Conservation (phyloP, 2,888 invertebrate species). For the Heliconius hortense region DNA sequence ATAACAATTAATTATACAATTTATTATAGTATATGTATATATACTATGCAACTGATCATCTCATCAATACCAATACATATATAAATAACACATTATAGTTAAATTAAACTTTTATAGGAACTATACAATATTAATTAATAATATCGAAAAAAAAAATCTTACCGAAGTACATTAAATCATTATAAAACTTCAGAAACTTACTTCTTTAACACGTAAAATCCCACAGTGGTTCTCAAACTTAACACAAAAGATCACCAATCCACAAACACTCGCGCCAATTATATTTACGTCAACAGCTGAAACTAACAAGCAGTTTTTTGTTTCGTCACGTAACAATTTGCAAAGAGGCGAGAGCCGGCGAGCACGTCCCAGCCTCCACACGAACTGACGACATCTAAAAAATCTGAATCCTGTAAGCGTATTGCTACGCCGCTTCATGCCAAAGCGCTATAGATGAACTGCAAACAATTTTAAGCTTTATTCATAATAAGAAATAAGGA, state of each 20-base stretch:
- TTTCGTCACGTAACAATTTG: conserved; percentile 59
- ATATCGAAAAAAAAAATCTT: neutral
- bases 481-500: neutral
- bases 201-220: conserved; percentile 46
- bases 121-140: too few relatives aligned
- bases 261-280: conserved; percentile 52
- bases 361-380: conserved; percentile 67
- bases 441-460: conserved; percentile 50
- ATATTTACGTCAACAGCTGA: conserved; percentile 49
- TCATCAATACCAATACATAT: too few relatives aligned
- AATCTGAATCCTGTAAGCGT: conserved; percentile 76
- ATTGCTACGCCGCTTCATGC: conserved; percentile 68
- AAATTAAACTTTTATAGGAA: too few relatives aligned
- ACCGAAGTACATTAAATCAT: neutral
- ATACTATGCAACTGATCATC: too few relatives aligned
- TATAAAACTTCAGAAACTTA: conserved; percentile 50
- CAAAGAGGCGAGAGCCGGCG: conserved; percentile 45
- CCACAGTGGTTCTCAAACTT: conserved; percentile 46
- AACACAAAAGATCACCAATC: conserved; percentile 48
- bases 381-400: conserved; percentile 75
- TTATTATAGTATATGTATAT: too few relatives aligned
- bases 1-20: too few relatives aligned
- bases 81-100: too few relatives aligned
- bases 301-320: conserved; percentile 46
- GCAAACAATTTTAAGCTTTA: conserved; percentile 45